Evolutionary conservation across 2,888 invertebrate genomes (phyloP), one percentile per base, ranked within the genome.

Genomic region (Halictus ligatus): DNA sequence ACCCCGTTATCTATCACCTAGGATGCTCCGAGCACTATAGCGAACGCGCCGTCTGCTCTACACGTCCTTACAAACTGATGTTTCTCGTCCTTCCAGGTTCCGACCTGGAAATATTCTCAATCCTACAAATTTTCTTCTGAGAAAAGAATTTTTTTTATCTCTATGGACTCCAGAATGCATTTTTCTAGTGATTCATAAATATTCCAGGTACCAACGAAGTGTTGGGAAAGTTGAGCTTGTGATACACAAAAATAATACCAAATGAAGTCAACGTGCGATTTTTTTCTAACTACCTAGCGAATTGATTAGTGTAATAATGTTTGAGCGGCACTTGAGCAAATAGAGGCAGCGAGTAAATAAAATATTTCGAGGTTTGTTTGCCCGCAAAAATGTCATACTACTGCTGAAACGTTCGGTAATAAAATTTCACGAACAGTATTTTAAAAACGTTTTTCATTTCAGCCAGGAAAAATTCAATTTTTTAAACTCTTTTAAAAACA

Each of bases 1-100:
- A 87, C 60, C 81, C 89, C 78, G 89, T 92, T 92, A 92, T 92
- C 92, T 92, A 91, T 92, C 92, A 90, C 91, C 75, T 82, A 25
- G 72, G 54, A 64, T 71, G 15, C 60, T 46, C 25, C 10, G 48
- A 21, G 29, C 25, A 46, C n/a, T 12, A 54, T 29, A 78, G 48
- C 5, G n/a, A 58, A 5, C n/a, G n/a, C 83, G 54, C 81, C 80
- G 77, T 77, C 73, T 25, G 46, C 64, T 29, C 87, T 89, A 91
- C 88, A 87, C 84, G 79, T 77, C 75, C 81, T 80, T 88, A 54
- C 89, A 86, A 88, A 90, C 2, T 15, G 29, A 2, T 29, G 29
- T 7, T 15, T 15, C 29, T 64, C 29, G 7, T 64, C 25, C 64
- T 60, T 25, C 4, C 60, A 75, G 35, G 74, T 40, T 40, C 74